Evolutionary conservation across 2,888 invertebrate genomes (phyloP), one percentile per base, ranked within the genome.

Genomic region (Tinea pellionella): DNA sequence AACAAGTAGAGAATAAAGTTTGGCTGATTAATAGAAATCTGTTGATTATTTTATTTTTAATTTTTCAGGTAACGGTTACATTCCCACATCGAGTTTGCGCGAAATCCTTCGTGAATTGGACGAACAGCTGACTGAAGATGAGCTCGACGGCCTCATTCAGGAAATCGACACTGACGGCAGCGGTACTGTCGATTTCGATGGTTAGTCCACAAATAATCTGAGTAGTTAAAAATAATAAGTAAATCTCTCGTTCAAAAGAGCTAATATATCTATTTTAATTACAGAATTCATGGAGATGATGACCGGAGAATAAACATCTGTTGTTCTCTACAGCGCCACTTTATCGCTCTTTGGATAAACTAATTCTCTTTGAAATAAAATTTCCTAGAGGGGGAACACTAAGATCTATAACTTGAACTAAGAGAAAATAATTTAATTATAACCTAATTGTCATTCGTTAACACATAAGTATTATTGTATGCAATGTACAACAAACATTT

Each of bases 141-240:
- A 98, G 81, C 91, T 98, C 75, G 97, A 98, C 73, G 95, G 94
- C 82, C 97, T 99, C 93, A 98, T 98, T 80, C 95, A 96, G 77
- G 98, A 98, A 89, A 98, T 98, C 72, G 98, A 99, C 85, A 96
- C 97, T 56, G 98, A 98, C 83, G 97, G 98, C 73, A 98, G 97
- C 71, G 98, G 98, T 72, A 99, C 98, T 65, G 98, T 99, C 71
- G 99, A 99, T 89, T 99, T 98, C 82, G 98, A 98, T 90, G 98
- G 98, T 98, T 83, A 82, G 80, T 60, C 18, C 4, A 55, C 16
- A 51, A 51, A 24, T 24, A 6, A 24, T 6, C 2, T 24, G n/a
- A n/a, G n/a, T n/a, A n/a, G n/a, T 13, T 42, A 42, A 42, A 13
- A 42, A 4, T 4, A 42, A 15, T 42, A 9, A 37, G 37, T 13